Percentiles rank a stretch among this genome's conserved stretches.
phyloP scores from a whole-genome alignment of 2,797 vertebrate genomes.

The Coranthus polyacanthus region DNA sequence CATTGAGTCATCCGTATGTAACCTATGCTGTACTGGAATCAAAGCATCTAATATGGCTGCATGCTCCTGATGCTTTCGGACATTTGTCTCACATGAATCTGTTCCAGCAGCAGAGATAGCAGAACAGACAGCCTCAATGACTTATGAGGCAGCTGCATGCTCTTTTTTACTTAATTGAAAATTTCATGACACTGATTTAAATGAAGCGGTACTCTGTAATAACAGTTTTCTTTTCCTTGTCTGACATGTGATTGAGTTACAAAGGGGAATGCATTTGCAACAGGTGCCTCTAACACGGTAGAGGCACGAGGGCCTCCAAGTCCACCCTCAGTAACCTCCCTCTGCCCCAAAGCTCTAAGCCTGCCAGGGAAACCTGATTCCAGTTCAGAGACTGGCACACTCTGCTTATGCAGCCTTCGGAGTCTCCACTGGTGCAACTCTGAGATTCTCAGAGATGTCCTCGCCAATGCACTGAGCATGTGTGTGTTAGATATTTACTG shows the following conservation, averaged over 20 bases:
- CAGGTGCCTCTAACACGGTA: slow-evolving; percentile 84
- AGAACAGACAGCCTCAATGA: slow-evolving; percentile 41
- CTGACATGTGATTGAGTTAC: slow-evolving; percentile 84
- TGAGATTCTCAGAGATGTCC: slow-evolving; percentile 56
- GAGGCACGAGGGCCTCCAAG: slow-evolving; percentile 78
- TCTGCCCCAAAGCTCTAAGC: slow-evolving; percentile 73
- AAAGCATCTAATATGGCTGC: slow-evolving; percentile 61
- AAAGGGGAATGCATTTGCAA: slow-evolving; percentile 84
- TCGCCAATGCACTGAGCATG: slow-evolving; percentile 20
- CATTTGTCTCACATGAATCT: slow-evolving; percentile 59
- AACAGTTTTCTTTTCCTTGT: slow-evolving; percentile 85
- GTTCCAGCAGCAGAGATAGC: slow-evolving; percentile 47
- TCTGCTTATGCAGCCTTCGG: slow-evolving; percentile 56
- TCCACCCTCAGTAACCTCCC: slow-evolving; percentile 83
- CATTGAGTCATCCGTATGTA: slow-evolving; percentile 50
- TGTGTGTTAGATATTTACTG: no score
- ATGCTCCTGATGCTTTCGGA: slow-evolving; percentile 57
- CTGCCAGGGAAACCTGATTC: slow-evolving; percentile 84
- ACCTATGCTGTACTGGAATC: slow-evolving; percentile 54
- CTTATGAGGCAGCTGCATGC: slow-evolving; percentile 57
- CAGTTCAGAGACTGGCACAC: slow-evolving; percentile 78
- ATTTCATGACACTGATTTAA: slow-evolving; percentile 77
- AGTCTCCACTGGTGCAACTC: slow-evolving; percentile 54
- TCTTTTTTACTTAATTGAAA: slow-evolving; percentile 67
- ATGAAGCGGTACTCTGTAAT: slow-evolving; percentile 78